Evolutionary conservation across 2,797 vertebrate genomes (phyloP), one percentile per base, ranked within the genome.

Genomic region (Cetoscarus ocellatus): DNA sequence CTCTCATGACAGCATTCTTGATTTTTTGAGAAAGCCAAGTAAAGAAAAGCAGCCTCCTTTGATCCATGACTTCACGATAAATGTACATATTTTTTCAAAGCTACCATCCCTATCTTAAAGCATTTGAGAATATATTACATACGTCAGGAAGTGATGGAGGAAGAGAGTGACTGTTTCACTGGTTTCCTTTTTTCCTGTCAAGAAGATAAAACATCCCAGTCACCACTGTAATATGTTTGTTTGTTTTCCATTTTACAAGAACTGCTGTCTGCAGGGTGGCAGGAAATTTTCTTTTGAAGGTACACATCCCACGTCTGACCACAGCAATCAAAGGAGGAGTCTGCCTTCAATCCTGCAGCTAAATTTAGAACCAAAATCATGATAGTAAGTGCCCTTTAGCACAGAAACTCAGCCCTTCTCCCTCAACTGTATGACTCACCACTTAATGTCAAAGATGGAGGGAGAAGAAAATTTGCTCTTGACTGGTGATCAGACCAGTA

Each of bases 41-140:
- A 53, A 48, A 34, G 42, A 42, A 63, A 61, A 69, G 11, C 7
- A 75, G 19, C 27, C 36, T 67, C n/a, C 7, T 13, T 61, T 83
- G 55, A 77, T 67, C 61, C 43, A 67, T 71, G 50, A 76, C 62
- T 70, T 68, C 35, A 35, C 65, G 45, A 68, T 62, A 66, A 56
- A 48, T 35, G 15, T 19, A 42, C 18, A 66, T 5, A 1, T 67
- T 57, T 27, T 80, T 67, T 55, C 62, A 70, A 55, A 62, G 48
- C 47, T 57, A 18, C 40, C 15, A 0, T 4, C 65, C 74, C 75
- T 47, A 65, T 70, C 52, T 62, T 58, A 42, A 65, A 71, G 47
- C 12, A 62, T 48, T 65, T 44, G 61, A 54, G 35, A 67, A 62
- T 39, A 39, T 56, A 44, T 49, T 59, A 65, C 47, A 61, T 65